phyloP scores from a whole-genome alignment of 2,888 invertebrate species.

The Sepiola atlantica region DNA sequence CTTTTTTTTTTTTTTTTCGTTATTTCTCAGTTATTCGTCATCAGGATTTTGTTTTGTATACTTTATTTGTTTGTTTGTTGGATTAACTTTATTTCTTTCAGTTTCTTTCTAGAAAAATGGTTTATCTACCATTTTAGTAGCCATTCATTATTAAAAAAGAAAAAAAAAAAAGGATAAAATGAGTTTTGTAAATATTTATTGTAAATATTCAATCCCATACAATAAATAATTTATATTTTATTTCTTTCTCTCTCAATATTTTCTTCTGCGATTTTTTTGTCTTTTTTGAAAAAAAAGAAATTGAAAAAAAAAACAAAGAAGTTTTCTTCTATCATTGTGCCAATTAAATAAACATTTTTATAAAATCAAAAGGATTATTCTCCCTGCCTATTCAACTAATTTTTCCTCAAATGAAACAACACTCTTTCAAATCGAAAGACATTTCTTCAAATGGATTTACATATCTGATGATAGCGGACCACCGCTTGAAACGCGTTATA shows the following conservation, averaged over 20 bases:
- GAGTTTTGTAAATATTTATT: slow-evolving; percentile 20
- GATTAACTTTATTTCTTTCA: neutral
- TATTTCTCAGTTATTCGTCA: neutral
- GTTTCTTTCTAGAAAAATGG: neutral
- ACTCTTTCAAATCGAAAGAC: too few species aligned
- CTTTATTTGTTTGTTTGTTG: neutral
- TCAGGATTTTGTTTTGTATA: neutral
- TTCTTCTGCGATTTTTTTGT: neutral
- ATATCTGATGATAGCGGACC: too few species aligned
- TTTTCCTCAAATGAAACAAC: too few species aligned
- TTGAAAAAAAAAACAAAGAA: neutral
- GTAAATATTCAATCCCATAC: slow-evolving; percentile 32
- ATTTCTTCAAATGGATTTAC: too few species aligned
- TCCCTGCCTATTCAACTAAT: too few species aligned
- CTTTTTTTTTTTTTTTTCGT: neutral
- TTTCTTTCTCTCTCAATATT: neutral
- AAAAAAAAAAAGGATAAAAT: neutral
- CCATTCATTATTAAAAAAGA: neutral
- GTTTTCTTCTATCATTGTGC: neutral
- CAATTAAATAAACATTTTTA: too few species aligned
- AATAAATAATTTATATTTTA: slow-evolving; percentile 32
- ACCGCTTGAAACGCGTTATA: too few species aligned
- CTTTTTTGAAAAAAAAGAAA: neutral
- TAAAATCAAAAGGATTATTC: too few species aligned
- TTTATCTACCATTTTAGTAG: neutral